These are phyloP conservation scores for Amiota mariae DNA, from an alignment of 2,888 invertebrate species.

Conservation along the genomic window DNA sequence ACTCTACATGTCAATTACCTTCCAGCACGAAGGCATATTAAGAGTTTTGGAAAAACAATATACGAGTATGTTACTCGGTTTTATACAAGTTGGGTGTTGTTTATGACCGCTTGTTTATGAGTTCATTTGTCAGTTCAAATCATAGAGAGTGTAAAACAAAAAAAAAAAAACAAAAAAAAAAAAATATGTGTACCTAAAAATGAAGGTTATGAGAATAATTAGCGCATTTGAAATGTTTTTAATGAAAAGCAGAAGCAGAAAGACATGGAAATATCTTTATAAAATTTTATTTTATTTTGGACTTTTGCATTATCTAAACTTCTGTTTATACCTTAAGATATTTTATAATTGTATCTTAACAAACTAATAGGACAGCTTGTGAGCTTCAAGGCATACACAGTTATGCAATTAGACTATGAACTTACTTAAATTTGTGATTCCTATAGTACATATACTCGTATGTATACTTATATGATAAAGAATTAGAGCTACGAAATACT, in stretches of 20 bases:
- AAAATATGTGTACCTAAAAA: background rate
- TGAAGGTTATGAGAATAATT: too few relatives aligned
- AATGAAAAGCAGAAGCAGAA: too few relatives aligned
- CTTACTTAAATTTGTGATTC: conserved; percentile 51
- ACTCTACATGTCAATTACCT: conserved; percentile 57
- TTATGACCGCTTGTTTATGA: too few relatives aligned
- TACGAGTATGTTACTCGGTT: too few relatives aligned
- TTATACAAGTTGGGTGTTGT: too few relatives aligned
- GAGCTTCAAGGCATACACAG: conserved; percentile 34
- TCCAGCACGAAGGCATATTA: background rate
- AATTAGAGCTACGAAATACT: too few relatives aligned
- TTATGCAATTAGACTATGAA: conserved; percentile 38
- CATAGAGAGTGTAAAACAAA: background rate
- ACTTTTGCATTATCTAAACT: background rate
- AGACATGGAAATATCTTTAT: conserved; percentile 37
- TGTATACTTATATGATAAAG: background rate
- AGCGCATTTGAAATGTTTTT: too few relatives aligned
- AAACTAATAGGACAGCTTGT: conserved; percentile 59
- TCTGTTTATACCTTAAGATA: background rate
- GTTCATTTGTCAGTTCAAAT: too few relatives aligned
- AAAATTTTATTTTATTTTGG: conserved; percentile 62
- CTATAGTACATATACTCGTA: too few relatives aligned
- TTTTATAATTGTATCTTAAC: background rate
- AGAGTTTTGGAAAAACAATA: too few relatives aligned
- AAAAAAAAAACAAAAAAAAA: background rate